Evolutionary conservation across 2,113 vertebrate genomes (phyloP).

Genomic region (Fulmarus glacialis): DNA sequence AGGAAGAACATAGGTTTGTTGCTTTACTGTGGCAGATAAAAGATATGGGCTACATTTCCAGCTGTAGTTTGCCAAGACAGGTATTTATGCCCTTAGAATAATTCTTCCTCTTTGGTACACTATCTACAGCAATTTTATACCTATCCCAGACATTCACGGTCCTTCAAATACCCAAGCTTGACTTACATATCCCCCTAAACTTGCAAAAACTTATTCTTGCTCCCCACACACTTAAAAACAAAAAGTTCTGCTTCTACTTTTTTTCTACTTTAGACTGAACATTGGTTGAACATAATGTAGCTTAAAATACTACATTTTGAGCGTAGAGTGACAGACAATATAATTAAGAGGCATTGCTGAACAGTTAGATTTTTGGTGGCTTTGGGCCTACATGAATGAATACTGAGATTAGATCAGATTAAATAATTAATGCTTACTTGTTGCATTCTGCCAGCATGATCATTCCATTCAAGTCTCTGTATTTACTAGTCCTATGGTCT

Average conservation of each 20-base stretch:
- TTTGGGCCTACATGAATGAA: neutral
- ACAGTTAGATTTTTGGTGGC: neutral
- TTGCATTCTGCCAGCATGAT: neutral
- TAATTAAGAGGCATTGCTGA: neutral
- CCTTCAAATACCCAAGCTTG: neutral
- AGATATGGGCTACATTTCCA: neutral
- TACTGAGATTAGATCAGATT: neutral
- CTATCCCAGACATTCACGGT: neutral
- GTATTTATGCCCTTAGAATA: neutral
- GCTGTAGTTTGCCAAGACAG: neutral
- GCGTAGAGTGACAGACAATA: neutral
- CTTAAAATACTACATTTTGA: neutral
- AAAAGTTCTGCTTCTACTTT: neutral
- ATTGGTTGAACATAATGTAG: neutral
- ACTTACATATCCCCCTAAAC: neutral
- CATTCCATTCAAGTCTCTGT: neutral
- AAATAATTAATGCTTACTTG: neutral
- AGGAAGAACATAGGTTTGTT: neutral
- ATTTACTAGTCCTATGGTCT: neutral
- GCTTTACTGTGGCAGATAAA: neutral
- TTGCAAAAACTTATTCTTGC: neutral
- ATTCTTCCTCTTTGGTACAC: neutral
- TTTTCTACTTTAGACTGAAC: neutral
- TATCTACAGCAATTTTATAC: neutral
- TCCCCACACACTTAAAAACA: neutral